Percentiles rank a stretch among this genome's conserved stretches.
Conservation (phyloP, 2,797 vertebrate genomes). For the Urocyon cinereoargenteus region DNA sequence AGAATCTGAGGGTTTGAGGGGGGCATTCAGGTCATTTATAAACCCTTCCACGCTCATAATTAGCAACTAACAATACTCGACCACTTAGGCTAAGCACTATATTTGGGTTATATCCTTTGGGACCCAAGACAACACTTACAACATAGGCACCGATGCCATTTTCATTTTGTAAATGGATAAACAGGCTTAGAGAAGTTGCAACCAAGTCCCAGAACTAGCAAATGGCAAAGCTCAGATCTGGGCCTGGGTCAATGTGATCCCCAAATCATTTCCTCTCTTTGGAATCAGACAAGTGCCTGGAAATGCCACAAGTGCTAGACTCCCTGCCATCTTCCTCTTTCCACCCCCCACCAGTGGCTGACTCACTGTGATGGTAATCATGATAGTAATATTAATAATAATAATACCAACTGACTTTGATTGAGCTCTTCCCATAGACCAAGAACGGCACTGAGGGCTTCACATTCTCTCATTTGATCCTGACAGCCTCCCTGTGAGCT, state of each 20-base stretch:
- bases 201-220: neutral
- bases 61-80: neutral
- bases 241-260: neutral
- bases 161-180: constrained; percentile 9
- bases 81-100: neutral
- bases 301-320: neutral
- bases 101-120: neutral
- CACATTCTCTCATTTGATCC: constrained; percentile 28
- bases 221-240: neutral
- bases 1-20: neutral
- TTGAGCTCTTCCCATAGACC: neutral
- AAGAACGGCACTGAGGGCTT: constrained; percentile 14
- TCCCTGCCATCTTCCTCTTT: neutral
- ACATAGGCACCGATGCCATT: neutral
- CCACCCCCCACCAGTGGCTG: neutral
- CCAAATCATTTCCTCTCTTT: constrained; percentile 53
- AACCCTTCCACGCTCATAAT: neutral
- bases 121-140: neutral
- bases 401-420: constrained; percentile 3
- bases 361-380: neutral
- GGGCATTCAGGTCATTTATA: constrained; percentile 20
- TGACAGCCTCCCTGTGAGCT: neutral
- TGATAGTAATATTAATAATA: neutral
- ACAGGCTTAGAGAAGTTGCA: neutral
- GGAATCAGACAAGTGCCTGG: neutral